Evolutionary conservation across 1,140 invertebrate species (phyloP), one percentile per base, ranked within the genome.

Genomic region (Bradysia coprophila): DNA sequence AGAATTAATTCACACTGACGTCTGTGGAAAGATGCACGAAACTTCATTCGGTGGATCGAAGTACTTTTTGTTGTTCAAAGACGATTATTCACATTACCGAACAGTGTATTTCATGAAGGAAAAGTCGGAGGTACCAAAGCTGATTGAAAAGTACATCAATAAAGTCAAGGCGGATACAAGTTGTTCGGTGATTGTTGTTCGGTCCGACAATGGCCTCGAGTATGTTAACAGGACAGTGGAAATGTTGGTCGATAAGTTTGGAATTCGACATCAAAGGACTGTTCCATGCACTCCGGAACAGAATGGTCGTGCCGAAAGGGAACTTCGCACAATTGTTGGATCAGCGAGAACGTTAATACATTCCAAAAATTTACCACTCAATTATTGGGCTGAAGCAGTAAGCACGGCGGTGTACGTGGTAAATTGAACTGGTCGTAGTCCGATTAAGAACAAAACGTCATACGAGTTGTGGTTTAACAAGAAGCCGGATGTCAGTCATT

Each of bases 131-230:
- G 4, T 19, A 16, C 4, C 11, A 13, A 38, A 44, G n/a, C 21
- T 38, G 16, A 31, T 16, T 5, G 18, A 36, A 36, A 6, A 10
- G 6, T 8, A n/a, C 34, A 36, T 36, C 34, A 36, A 36, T 36
- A 9, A n/a, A 6, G 34, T 16, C 5, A 16, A 36, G 34, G 18
- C 10, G 6, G 10, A 36, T 6, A 10, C 8, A 44, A 5, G 38
- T 40, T 40, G 40, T 46, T 23, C 39, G 38, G n/a, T 62, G n/a
- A 60, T 60, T 47, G 42, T 40, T 9, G 13, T 63, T 21, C 37
- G 50, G 40, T 52, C 46, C 20, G 59, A 62, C 38, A 63, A 64
- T 48, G 64, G 62, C 24, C 48, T 19, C 21, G 62, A 66, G 49
- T 66, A 49, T 43, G 20, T 21, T 9, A 44, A 46, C n/a, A n/a